Percentiles rank a stretch among this genome's conserved stretches.
Evolutionary conservation across 2,113 vertebrate species (phyloP).

Genomic region (Cettia cetti): DNA sequence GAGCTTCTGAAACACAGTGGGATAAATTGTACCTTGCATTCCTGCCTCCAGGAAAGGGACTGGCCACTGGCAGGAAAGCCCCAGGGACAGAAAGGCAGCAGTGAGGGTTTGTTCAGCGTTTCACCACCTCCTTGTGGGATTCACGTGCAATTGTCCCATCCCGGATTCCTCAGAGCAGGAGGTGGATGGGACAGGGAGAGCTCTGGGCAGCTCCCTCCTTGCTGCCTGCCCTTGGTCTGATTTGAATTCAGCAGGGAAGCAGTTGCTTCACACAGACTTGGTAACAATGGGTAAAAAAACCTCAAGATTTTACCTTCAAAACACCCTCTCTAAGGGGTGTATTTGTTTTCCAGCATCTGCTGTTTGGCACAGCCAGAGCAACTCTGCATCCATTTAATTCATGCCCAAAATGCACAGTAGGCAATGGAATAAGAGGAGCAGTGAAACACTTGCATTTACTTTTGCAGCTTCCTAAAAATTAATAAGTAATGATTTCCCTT

Average conservation of each 20-base stretch:
- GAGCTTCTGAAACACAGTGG: neutral
- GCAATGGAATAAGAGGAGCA: neutral
- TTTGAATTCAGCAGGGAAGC: neutral
- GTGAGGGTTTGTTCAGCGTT: neutral
- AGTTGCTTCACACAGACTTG: neutral
- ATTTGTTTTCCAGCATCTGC: neutral
- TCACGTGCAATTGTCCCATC: fast-evolving
- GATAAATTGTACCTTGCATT: neutral
- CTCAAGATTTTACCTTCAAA: neutral
- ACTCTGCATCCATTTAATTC: neutral
- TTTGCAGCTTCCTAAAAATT: neutral
- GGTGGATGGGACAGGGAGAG: neutral
- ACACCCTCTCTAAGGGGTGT: neutral
- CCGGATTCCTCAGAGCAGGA: neutral
- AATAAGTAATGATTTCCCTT: neutral
- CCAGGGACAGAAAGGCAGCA: neutral
- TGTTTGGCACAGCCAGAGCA: neutral
- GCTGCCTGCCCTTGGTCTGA: neutral
- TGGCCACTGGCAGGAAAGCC: neutral
- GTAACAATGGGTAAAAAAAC: neutral
- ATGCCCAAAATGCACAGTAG: neutral
- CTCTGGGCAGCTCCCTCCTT: neutral
- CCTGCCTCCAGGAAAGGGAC: neutral
- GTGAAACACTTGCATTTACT: neutral
- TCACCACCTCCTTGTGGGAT: neutral